Percentiles rank a stretch among this genome's conserved stretches.
These are phyloP conservation scores for Staurois parvus DNA, from an alignment of 2,797 vertebrate species.

Conservation along the genomic window DNA sequence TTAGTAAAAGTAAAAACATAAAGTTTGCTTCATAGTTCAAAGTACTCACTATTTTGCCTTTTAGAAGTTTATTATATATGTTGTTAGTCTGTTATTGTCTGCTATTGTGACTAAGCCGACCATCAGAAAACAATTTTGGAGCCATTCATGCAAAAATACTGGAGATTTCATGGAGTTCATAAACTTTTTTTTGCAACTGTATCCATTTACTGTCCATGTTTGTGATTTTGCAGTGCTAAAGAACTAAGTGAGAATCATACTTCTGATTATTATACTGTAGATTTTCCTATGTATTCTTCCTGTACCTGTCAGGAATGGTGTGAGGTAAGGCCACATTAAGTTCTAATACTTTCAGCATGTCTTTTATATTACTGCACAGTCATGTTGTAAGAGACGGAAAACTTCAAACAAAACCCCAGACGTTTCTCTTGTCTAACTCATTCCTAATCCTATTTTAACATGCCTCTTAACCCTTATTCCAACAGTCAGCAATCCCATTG, in stretches of 20 bases:
- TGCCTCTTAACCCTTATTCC: conserved; percentile 27
- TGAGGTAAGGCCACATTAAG: conserved; percentile 20
- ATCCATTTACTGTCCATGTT: background rate
- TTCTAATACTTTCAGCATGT: conserved; percentile 34
- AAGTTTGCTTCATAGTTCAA: too few relatives aligned
- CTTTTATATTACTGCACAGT: conserved; percentile 35
- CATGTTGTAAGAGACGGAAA: conserved; percentile 15
- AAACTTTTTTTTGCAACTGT: background rate
- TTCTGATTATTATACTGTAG: background rate
- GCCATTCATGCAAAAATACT: too few relatives aligned
- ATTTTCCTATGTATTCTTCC: background rate
- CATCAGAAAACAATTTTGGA: too few relatives aligned
- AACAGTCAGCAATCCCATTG: conserved; percentile 13
- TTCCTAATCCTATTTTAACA: conserved; percentile 33
- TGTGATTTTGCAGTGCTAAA: background rate
- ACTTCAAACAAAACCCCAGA: conserved; percentile 44
- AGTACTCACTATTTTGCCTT: too few relatives aligned
- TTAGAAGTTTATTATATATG: too few relatives aligned
- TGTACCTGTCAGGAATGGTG: conserved; percentile 26
- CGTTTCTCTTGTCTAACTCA: conserved; percentile 47
- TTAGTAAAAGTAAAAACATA: too few relatives aligned
- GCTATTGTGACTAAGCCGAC: too few relatives aligned
- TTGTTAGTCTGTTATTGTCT: too few relatives aligned
- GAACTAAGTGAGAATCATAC: background rate
- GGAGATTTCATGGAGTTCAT: too few relatives aligned